Percentiles rank a stretch among this genome's conserved stretches.
Evolutionary conservation across 2,888 invertebrate species (phyloP).

Genomic region (Linnaemya tessellans): DNA sequence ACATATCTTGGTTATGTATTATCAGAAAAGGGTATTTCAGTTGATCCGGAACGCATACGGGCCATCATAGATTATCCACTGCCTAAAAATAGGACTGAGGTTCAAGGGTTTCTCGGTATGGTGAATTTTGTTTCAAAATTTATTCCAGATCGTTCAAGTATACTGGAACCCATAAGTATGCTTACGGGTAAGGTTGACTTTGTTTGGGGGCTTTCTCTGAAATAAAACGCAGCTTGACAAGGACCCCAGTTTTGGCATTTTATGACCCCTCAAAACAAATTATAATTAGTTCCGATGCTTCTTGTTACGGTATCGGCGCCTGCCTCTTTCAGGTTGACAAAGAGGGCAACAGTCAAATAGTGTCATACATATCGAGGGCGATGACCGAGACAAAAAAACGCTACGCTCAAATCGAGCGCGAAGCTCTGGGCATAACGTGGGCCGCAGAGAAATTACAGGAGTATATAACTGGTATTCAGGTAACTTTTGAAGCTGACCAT

Average conservation of each 20-base stretch:
- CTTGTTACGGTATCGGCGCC: background rate
- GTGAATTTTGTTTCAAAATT: conserved; percentile 53
- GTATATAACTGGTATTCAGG: too few relatives aligned
- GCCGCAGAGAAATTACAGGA: too few relatives aligned
- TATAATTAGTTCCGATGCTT: background rate
- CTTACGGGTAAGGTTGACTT: conserved; percentile 1
- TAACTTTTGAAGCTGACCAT: too few relatives aligned
- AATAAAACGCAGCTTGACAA: background rate
- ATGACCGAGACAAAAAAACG: too few relatives aligned
- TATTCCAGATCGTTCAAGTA: conserved; percentile 18
- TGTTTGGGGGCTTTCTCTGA: background rate
- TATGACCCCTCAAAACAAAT: background rate
- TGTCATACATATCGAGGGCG: too few relatives aligned
- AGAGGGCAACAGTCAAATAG: background rate
- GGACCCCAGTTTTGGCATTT: background rate
- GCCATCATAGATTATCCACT: conserved; percentile 35
- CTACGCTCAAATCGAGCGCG: too few relatives aligned
- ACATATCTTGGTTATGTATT: conserved; percentile 42
- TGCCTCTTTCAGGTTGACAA: background rate
- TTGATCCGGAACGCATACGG: conserved; percentile 36
- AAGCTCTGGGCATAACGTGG: too few relatives aligned
- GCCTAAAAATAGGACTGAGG: conserved; percentile 40
- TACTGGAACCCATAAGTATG: conserved; percentile 42
- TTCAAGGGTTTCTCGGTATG: conserved; percentile 37
- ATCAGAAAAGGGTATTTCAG: conserved; percentile 35